Evolutionary conservation across 1,140 invertebrate species (phyloP).

Genomic region (Philopotamus ludificatus): DNA sequence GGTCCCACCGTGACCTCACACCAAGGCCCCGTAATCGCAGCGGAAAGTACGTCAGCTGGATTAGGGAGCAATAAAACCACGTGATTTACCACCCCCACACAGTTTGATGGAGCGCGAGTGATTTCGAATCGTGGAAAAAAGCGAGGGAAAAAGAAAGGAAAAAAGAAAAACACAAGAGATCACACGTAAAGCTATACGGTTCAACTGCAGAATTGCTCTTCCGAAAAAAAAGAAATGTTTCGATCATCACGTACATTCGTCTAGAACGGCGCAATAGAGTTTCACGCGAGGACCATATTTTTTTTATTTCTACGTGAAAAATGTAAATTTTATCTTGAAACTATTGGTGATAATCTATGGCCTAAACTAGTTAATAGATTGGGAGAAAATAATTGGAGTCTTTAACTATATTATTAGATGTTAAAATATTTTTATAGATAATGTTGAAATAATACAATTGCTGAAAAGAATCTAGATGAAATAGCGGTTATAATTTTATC

Average conservation of each 20-base stretch:
- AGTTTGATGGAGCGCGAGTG: conserved; percentile 9
- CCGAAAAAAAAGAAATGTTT: not conserved
- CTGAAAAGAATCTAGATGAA: no score
- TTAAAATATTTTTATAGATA: no score
- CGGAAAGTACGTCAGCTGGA: conserved; percentile 29
- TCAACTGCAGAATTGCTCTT: not conserved
- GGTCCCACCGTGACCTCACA: not conserved
- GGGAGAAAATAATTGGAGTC: no score
- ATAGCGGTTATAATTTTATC: no score
- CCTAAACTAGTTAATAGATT: no score
- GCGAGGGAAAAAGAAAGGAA: not conserved
- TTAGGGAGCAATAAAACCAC: conserved; percentile 25
- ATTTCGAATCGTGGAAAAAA: not conserved
- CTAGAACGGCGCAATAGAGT: not conserved
- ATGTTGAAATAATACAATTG: no score
- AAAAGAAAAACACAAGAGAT: not conserved
- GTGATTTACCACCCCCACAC: conserved; percentile 30
- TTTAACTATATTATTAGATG: no score
- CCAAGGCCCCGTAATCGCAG: conserved; percentile 15
- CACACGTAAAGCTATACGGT: not conserved
- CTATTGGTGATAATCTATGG: no score
- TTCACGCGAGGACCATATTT: no score
- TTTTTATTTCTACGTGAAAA: no score
- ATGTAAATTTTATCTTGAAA: no score
- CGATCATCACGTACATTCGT: not conserved